Base-by-base conservation (phyloP, 2,113 vertebrate species). In the Pungitius pungitius region DNA sequence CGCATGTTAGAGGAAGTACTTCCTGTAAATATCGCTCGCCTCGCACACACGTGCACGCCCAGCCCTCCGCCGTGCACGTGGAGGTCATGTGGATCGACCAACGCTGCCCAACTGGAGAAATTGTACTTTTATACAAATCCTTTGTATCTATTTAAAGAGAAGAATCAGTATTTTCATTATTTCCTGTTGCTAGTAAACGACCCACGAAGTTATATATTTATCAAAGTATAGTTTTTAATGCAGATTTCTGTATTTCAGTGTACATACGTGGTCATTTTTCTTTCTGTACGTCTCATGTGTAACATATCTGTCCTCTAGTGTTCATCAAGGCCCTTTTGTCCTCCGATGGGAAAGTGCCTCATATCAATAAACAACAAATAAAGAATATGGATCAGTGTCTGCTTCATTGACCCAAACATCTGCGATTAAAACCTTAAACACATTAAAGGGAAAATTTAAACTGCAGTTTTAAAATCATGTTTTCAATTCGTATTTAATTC, bases 161-260 rank as follows among this genome's bases (percentile, higher is more conserved):
- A 84, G 67, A 94, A 92, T 95, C 89, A 96, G 95, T 96, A 95
- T 97, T 97, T 95, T 94, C 92, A 92, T 78, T 85, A 92, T 94
- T 95, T 96, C 95, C 86, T 96, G 94, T 93, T 92, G 87, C 84
- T 77, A 82, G 91, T 90, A 92, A 95, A 94, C 84, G 52, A 85
- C 92, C 92, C 90, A 93, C 94, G 92, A 95, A 94, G 93, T 90
- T 93, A 91, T 84, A 87, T 95, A 92, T 94, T 95, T 93, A 89
- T 95, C 93, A 90, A 93, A 93, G 87, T 91, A 90, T 95, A 93
- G 95, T 96, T 95, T 95, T 94, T 88, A 91, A 91, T 71, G 77
- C 87, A 87, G 76, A 88, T 89, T 75, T 89, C 69, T 93, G 89
- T 94, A 91, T 94, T 92, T 86, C 89, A 76, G 84, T 93, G 86